These are phyloP conservation scores for Manis javanica DNA, from an alignment of 2,797 vertebrate species.

Conservation along the genomic window DNA sequence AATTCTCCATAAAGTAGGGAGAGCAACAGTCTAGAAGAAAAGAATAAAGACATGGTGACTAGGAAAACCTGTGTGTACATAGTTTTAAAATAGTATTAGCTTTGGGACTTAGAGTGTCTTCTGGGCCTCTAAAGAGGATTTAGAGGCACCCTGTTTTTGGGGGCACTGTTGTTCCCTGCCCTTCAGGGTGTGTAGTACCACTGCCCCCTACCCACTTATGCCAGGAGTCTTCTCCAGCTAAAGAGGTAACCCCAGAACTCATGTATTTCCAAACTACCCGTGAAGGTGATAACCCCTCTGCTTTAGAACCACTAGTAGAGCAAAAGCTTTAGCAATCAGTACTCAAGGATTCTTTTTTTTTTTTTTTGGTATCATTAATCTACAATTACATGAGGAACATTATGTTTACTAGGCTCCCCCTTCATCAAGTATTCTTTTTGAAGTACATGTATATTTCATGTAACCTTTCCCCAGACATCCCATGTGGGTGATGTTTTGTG, in stretches of 20 bases:
- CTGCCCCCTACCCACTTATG: not conserved
- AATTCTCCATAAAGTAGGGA: constrained; percentile 36
- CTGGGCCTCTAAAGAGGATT: not conserved
- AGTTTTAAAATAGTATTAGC: not conserved
- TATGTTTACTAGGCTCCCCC: too few species aligned
- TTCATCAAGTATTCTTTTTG: not conserved
- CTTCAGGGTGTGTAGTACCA: not conserved
- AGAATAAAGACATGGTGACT: not conserved
- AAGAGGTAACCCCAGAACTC: not conserved
- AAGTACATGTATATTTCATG: not conserved
- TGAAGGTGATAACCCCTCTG: not conserved
- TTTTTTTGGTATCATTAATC: not conserved
- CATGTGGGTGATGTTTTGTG: not conserved
- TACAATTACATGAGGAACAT: too few species aligned
- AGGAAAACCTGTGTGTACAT: not conserved
- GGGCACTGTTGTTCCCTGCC: not conserved
- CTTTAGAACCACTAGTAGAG: not conserved
- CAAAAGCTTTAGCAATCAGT: not conserved
- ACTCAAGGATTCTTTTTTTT: not conserved
- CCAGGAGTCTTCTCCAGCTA: not conserved
- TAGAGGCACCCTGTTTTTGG: not conserved
- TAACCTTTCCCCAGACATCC: not conserved
- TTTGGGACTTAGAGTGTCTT: not conserved
- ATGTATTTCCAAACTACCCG: not conserved
- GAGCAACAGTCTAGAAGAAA: not conserved